phyloP scores from a whole-genome alignment of 2,113 vertebrate genomes.

The Orthochromis malagaraziensis region DNA sequence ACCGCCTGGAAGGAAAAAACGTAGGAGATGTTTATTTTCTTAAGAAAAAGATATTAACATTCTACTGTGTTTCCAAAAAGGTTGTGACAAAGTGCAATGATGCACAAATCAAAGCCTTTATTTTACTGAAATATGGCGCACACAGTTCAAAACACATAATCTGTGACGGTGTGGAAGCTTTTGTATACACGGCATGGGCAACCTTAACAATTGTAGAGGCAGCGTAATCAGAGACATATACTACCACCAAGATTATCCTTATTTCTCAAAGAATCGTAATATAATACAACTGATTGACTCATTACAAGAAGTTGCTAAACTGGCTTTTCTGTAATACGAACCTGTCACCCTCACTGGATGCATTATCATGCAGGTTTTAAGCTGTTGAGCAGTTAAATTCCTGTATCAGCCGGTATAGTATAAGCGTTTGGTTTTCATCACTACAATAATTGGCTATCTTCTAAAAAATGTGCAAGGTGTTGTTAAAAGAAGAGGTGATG shows the following conservation, averaged over 20 bases:
- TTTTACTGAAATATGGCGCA: background rate
- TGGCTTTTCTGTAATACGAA: background rate
- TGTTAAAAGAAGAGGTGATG: background rate
- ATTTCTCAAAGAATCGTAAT: background rate
- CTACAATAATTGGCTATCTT: background rate
- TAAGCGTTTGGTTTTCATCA: background rate
- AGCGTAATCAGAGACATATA: background rate
- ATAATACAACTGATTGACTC: background rate
- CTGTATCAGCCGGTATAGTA: background rate
- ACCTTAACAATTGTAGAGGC: background rate
- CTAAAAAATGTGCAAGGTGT: background rate
- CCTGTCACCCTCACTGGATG: background rate
- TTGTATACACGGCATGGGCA: background rate
- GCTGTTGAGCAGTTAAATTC: background rate
- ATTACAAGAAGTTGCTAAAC: background rate
- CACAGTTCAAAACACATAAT: background rate
- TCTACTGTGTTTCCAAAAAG: background rate
- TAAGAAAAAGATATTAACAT: background rate
- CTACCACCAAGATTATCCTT: background rate
- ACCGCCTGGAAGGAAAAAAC: slow-evolving; percentile 64
- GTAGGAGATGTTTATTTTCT: accelerated
- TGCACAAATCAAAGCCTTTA: background rate
- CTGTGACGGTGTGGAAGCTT: background rate
- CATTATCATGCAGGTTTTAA: background rate
- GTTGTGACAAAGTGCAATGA: background rate